Conservation (phyloP, 1,140 invertebrate genomes). For the Propsilocerus akamusi region DNA sequence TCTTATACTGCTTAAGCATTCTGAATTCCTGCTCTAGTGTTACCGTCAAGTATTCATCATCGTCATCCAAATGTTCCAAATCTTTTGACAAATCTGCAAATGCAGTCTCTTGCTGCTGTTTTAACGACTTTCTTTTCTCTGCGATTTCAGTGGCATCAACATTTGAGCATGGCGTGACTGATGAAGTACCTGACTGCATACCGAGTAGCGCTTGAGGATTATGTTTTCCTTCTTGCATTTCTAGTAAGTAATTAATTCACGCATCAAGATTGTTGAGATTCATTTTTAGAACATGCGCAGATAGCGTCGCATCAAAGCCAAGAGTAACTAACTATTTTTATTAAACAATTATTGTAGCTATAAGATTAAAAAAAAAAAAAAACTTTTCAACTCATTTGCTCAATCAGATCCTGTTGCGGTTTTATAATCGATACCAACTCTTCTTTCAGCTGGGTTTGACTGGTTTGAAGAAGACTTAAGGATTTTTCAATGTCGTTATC, state of each 20-base stretch:
- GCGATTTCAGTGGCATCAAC: neutral
- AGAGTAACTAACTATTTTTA: neutral
- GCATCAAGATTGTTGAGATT: constrained; percentile 30
- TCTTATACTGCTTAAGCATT: constrained; percentile 37
- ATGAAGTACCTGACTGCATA: neutral
- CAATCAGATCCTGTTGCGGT: constrained; percentile 6
- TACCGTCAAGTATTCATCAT: constrained; percentile 41
- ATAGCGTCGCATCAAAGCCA: neutral
- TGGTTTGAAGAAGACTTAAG: constrained; percentile 39
- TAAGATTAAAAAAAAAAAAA: constrained; percentile 5
- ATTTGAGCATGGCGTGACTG: neutral
- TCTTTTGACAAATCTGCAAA: constrained; percentile 34
- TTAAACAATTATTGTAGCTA: neutral
- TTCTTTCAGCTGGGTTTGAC: constrained; percentile 25
- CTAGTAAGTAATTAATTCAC: constrained; percentile 33
- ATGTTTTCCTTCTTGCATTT: constrained; percentile 6
- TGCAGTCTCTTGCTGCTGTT: constrained; percentile 26
- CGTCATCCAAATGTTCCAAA: constrained; percentile 26
- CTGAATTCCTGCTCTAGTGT: constrained; percentile 35
- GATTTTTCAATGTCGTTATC: constrained; percentile 48
- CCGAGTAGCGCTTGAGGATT: neutral
- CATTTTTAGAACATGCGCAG: neutral
- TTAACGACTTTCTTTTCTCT: constrained; percentile 10
- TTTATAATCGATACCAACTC: constrained; percentile 8
- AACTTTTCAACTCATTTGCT: neutral